Percentiles rank a stretch among this genome's conserved stretches.
Conservation (phyloP, 2,797 vertebrate genomes). For the Babyrousa celebensis region DNA sequence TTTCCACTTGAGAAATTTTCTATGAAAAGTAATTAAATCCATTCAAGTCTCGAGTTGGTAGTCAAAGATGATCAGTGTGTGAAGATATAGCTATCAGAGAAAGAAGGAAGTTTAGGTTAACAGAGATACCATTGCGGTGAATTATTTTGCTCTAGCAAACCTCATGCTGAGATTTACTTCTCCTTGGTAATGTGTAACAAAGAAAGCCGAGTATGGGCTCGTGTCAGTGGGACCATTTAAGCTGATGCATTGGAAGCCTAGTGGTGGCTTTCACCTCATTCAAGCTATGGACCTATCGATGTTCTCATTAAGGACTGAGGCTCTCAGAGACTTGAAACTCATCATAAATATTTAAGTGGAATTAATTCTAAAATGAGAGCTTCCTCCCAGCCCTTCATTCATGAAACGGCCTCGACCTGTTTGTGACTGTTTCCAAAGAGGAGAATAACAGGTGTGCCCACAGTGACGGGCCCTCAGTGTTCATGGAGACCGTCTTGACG, state of each 20-base stretch:
- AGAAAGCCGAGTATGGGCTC: constrained; percentile 64
- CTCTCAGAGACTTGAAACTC: constrained; percentile 83
- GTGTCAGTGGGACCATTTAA: constrained; percentile 68
- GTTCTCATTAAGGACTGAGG: constrained; percentile 82
- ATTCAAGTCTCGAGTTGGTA: constrained; percentile 72
- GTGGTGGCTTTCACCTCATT: constrained; percentile 67
- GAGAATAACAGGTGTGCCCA: background rate
- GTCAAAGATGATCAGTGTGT: constrained; percentile 72
- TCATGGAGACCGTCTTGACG: background rate
- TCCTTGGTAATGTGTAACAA: constrained; percentile 75
- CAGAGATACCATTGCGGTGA: constrained; percentile 76
- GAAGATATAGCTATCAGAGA: constrained; percentile 68
- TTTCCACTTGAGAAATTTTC: constrained; percentile 75
- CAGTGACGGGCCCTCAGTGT: background rate
- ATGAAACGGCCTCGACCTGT: constrained; percentile 81
- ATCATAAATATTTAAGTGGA: constrained; percentile 89
- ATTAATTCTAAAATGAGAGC: constrained; percentile 85
- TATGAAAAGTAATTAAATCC: constrained; percentile 70
- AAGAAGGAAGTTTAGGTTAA: constrained; percentile 78
- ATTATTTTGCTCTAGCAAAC: constrained; percentile 78
- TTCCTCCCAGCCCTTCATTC: constrained; percentile 81
- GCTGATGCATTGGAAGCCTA: background rate
- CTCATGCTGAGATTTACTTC: constrained; percentile 77
- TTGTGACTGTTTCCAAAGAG: constrained; percentile 68
- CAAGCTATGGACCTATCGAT: constrained; percentile 67